phyloP scores from a whole-genome alignment of 1,140 invertebrate genomes.

The Bombus impatiens region DNA sequence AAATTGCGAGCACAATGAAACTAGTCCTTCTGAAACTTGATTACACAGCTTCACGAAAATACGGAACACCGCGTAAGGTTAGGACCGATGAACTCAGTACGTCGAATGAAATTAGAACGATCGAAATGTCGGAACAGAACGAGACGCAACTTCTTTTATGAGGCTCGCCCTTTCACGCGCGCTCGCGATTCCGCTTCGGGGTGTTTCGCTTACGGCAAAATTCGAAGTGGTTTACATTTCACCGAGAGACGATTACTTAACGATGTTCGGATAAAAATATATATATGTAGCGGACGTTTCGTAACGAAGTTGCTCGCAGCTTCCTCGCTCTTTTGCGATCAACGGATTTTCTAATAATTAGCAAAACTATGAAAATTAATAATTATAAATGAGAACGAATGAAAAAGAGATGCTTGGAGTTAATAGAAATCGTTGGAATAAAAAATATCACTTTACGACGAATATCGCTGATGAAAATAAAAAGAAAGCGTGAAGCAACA shows the following conservation, averaged over 20 bases:
- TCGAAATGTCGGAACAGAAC: conserved; percentile 31
- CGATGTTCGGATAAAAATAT: background rate
- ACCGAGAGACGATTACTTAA: conserved; percentile 28
- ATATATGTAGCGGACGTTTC: background rate
- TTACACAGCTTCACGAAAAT: background rate
- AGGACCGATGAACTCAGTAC: background rate
- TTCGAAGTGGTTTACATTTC: conserved; percentile 41
- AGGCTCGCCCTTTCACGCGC: conserved; percentile 56
- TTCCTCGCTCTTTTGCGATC: too few species aligned
- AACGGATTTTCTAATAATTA: too few species aligned
- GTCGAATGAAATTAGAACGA: conserved; percentile 23
- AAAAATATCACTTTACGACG: background rate
- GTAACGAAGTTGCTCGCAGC: background rate
- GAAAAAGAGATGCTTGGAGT: too few species aligned
- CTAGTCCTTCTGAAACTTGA: background rate
- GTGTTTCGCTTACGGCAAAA: conserved; percentile 53
- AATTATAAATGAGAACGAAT: too few species aligned
- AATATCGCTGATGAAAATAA: too few species aligned
- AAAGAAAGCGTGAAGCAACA: background rate
- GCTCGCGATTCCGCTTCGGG: conserved; percentile 34
- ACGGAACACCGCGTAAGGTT: background rate
- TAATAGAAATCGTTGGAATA: background rate
- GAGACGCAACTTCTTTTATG: conserved; percentile 61
- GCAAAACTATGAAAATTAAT: too few species aligned
- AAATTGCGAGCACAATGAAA: background rate